Base-by-base conservation (phyloP, 2,113 vertebrate species). In the Gymnorhina tibicen region DNA sequence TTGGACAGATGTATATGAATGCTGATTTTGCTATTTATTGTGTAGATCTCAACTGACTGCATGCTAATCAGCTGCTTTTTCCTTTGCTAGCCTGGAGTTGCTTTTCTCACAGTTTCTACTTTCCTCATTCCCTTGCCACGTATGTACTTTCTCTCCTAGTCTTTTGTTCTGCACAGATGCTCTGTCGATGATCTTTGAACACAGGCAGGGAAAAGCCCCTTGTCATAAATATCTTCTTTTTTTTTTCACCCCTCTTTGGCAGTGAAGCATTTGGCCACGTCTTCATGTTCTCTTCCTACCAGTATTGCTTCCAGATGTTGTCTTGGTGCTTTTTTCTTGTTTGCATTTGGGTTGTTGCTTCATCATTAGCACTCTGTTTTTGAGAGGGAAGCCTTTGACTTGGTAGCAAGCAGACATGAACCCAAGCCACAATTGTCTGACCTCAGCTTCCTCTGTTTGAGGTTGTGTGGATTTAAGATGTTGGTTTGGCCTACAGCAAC, bases 231-330 rank as follows among this genome's bases (percentile, higher is more conserved):
- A 66, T 60, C n/a, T 85, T 72, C 44, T 30, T 59, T n/a, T n/a
- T 81, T 42, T 50, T 42, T 73, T 6, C 11, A 6, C 46, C 35
- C 42, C 15, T 60, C 64, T 82, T 90, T 95, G 95, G 81, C 90
- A 96, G 26, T 32, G 52, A 78, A 79, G 46, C 50, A 58, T 93
- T 96, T 97, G 97, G 92, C 95, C 81, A 95, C 62, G 37, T 94
- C 93, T 77, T 82, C 28, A 27, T 70, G 52, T 85, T 95, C 90
- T 89, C 58, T 89, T 96, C 79, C 77, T 80, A 66, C 56, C 46
- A 77, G 7, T 72, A 96, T 95, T 95, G 84, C 59, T 97, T 97
- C 97, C 97, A 97, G 96, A 97, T 97, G 95, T 96, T 97, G 88
- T 97, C n/a, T 47, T 52, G 67, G 70, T 91, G 33, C 52, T 44